These are phyloP conservation scores for Neogale vison DNA, from an alignment of 2,113 vertebrate genomes.

Conservation along the genomic window DNA sequence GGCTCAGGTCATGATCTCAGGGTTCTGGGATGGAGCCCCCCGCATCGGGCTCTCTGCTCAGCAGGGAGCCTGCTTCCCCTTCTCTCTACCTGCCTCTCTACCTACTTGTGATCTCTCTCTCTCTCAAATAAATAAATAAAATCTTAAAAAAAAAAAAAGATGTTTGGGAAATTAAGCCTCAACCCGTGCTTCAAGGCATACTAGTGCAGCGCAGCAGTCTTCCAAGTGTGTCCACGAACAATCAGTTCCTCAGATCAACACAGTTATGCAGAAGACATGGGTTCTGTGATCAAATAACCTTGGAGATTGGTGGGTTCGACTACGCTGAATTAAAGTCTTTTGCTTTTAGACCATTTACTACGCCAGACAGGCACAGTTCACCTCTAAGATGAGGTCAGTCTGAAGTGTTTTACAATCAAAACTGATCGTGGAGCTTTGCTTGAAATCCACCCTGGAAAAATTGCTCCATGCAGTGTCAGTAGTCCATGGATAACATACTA, in stretches of 20 bases:
- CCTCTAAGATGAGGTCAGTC: background rate
- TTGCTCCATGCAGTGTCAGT: background rate
- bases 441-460: background rate
- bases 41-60: too few species aligned
- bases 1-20: too few species aligned
- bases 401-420: background rate
- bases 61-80: too few species aligned
- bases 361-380: background rate
- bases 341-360: background rate
- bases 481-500: background rate
- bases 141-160: background rate
- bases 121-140: too few species aligned
- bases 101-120: too few species aligned
- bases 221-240: background rate
- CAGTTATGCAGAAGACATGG: background rate
- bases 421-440: background rate
- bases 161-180: background rate
- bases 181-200: background rate
- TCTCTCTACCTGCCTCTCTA: too few species aligned
- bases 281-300: background rate
- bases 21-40: too few species aligned
- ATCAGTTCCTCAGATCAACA: background rate
- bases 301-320: background rate
- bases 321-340: background rate
- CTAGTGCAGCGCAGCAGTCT: background rate